Percentiles rank a stretch among this genome's conserved stretches.
Conservation (phyloP, 35 echinoderm and acorn worm species). For the Heliocidaris tuberculata region DNA sequence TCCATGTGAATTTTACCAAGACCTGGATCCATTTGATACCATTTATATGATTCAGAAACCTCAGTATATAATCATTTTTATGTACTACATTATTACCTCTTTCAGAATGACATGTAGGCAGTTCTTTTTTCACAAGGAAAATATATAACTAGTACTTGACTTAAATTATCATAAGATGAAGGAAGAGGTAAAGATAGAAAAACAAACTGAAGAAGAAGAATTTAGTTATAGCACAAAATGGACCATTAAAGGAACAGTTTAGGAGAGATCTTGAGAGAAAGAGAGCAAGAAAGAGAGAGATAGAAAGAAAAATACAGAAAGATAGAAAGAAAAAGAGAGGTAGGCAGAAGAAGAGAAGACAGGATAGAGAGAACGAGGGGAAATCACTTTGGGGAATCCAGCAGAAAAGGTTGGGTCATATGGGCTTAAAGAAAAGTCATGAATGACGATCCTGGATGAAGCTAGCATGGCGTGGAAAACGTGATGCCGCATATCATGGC, state of each 20-base stretch:
- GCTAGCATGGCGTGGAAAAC: neutral
- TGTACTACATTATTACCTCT: no score
- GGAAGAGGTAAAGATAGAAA: neutral
- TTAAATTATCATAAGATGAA: no score
- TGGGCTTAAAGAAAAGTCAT: neutral
- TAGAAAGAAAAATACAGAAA: neutral
- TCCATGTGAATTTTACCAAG: no score
- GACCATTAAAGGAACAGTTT: no score
- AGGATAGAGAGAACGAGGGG: neutral
- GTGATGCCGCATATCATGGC: neutral
- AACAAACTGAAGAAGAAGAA: neutral
- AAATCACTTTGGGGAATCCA: slow-evolving; percentile 2
- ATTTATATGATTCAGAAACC: no score
- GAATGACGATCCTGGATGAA: neutral
- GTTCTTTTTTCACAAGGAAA: no score
- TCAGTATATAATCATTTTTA: no score
- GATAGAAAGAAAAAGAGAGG: neutral
- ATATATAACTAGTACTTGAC: no score
- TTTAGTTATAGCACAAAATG: no score
- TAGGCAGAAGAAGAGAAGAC: neutral
- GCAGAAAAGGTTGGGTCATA: neutral
- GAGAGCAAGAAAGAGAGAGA: neutral
- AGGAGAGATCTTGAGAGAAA: neutral
- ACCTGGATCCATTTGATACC: no score
- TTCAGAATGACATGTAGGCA: no score